Conservation (phyloP, 2,888 invertebrate species). For the Gryllus longicercus region DNA sequence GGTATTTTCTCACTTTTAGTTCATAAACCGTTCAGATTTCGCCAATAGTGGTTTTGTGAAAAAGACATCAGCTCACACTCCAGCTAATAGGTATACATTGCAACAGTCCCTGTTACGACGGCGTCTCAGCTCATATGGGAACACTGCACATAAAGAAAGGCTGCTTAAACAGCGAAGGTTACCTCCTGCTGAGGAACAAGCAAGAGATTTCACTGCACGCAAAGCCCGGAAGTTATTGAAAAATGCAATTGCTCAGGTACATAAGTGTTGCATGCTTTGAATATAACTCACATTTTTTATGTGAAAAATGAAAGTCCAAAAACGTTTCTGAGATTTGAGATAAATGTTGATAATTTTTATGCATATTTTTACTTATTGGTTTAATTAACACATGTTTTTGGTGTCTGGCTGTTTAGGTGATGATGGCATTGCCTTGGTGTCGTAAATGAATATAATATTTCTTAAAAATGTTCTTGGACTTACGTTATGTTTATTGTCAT, state of each 20-base stretch:
- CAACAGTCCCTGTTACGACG: conserved; percentile 52
- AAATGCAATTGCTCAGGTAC: conserved; percentile 50
- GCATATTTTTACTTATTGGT: too few relatives aligned
- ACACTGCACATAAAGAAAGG: conserved; percentile 39
- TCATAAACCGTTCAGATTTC: conserved; percentile 45
- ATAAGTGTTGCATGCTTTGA: conserved; percentile 19
- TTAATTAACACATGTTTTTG: too few relatives aligned
- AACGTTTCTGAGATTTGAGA: too few relatives aligned
- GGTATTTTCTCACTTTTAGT: conserved; percentile 29
- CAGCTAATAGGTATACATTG: conserved; percentile 52
- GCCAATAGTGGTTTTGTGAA: conserved; percentile 57
- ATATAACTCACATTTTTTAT: too few relatives aligned
- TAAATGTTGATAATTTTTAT: too few relatives aligned
- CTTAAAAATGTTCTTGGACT: too few relatives aligned
- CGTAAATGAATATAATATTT: too few relatives aligned
- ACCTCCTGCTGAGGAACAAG: conserved; percentile 43
- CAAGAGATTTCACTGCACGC: conserved; percentile 36
- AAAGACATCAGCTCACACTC: conserved; percentile 56
- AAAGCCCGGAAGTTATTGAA: conserved; percentile 50
- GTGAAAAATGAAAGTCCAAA: too few relatives aligned
- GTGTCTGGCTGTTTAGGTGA: too few relatives aligned
- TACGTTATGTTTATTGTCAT: too few relatives aligned
- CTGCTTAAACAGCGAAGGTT: conserved; percentile 41
- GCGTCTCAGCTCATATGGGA: conserved; percentile 38
- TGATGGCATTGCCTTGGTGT: too few relatives aligned